phyloP scores from a whole-genome alignment of 2,113 vertebrate species.

The Ailurus styani region DNA sequence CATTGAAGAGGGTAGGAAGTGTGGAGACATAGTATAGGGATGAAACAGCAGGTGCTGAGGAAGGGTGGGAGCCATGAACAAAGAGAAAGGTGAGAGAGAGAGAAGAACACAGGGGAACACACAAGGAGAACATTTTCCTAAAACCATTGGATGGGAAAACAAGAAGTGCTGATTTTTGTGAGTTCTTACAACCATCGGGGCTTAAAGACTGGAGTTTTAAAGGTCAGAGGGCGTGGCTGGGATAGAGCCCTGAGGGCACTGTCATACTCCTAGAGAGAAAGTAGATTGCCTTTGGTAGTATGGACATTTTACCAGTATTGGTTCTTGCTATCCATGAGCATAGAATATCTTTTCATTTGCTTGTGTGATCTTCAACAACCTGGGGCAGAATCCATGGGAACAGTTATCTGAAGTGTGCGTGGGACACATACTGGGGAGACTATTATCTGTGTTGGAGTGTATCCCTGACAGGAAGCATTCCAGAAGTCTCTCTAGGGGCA shows the following conservation, averaged over 20 bases:
- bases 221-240: not conserved
- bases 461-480: not conserved
- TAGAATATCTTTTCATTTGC: no score
- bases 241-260: not conserved
- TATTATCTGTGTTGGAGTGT: not conserved
- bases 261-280: not conserved
- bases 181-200: not conserved
- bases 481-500: not conserved
- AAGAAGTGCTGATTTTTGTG: not conserved
- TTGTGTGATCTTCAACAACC: no score
- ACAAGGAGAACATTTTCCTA: not conserved
- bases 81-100: not conserved
- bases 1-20: not conserved
- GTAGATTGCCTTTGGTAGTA: no score
- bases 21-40: not conserved
- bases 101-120: not conserved
- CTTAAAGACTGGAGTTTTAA: not conserved
- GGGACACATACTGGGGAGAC: not conserved
- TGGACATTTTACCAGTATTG: no score
- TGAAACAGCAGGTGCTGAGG: not conserved
- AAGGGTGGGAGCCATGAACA: not conserved
- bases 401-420: not conserved
- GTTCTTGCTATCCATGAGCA: no score
- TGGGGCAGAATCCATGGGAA: not conserved
- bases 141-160: not conserved